Base-by-base conservation (phyloP, 2,888 invertebrate genomes). In the Neoitamus cyanurus region DNA sequence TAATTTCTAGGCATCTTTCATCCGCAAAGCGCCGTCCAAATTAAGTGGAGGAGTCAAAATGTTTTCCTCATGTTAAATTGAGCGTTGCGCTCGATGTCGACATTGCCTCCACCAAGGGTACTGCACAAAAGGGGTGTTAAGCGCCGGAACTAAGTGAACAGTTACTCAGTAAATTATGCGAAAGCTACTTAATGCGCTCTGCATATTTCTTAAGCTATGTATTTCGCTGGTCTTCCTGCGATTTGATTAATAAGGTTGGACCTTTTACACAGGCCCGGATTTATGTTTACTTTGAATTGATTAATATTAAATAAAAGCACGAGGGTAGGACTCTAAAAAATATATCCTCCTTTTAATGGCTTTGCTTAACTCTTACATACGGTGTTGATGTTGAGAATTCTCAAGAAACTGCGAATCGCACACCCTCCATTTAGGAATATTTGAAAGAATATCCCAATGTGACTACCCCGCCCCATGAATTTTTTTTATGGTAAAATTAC, bases 31-130 rank as follows among this genome's bases (percentile, higher is more conserved):
- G 75, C 77, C 83, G 84, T 82, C 85, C 69, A 82, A 85, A 86
- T 86, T 85, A 86, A 86, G 75, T 83, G 73, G 42, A 82, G 80
- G 70, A 84, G 83, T 84, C 84, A 84, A 46, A 84, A 84, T 84
- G 84, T 84, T 83, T 72, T 78, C 46, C 46, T 48, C 70, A 69
- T 84, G 78, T 84, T 84, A 84, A 84, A 84, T 84, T 84, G 80
- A 84, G 78, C 84, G 80, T 78, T 80, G 20, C 58, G 80, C 68
- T 34, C 58, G 20, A 58, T 80, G 80, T 58, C 80, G 80, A 80
- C 80, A 58, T 58, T 34, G 34, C 48, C 31, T 48, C 34, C 28
- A 20, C 20, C 68, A 34, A 31, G 72, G 72, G 83, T 58, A 11
- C 30, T 72, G 42, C 34, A 83, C 20, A 80, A 68, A 78, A 42